A percentile compares a stretch with the other conserved stretches of the same genome.
Evolutionary conservation across 2,113 vertebrate genomes (phyloP).

Genomic region (Coregonus clupeaformis): DNA sequence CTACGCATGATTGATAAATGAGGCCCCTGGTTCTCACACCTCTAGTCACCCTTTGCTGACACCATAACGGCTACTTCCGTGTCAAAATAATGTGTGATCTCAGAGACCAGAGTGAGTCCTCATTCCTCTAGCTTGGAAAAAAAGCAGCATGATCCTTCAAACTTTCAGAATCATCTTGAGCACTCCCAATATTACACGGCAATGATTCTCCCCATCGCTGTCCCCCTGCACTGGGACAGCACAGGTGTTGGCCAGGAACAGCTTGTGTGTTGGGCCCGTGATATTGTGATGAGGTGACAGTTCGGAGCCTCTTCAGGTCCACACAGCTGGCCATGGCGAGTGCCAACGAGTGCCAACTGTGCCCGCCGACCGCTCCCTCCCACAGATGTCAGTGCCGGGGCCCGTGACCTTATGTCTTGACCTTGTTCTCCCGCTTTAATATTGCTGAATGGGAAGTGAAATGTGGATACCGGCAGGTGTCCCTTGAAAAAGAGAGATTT

Average conservation of each 20-base stretch:
- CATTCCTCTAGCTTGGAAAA: neutral
- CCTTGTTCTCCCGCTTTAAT: constrained; percentile 47
- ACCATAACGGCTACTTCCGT: too few relatives aligned
- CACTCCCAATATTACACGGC: neutral
- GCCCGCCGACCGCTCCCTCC: constrained; percentile 35
- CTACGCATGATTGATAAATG: too few relatives aligned
- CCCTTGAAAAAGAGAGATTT: neutral
- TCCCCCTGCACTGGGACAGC: neutral
- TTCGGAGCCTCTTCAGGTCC: constrained; percentile 37
- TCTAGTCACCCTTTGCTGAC: too few relatives aligned
- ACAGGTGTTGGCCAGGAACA: constrained; percentile 9
- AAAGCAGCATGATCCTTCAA: neutral
- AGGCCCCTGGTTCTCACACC: too few relatives aligned
- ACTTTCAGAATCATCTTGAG: neutral
- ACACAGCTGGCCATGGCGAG: constrained; percentile 54
- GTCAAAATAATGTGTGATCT: too few relatives aligned
- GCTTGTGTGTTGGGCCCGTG: constrained; percentile 14
- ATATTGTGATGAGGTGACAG: constrained; percentile 3
- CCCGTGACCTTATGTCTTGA: constrained; percentile 48
- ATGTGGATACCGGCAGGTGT: neutral
- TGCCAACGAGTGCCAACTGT: constrained; percentile 62
- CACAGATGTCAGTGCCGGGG: constrained; percentile 60
- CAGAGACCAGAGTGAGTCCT: too few relatives aligned
- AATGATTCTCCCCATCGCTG: neutral
- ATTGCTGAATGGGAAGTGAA: constrained; percentile 23